Percentiles rank a stretch among this genome's conserved stretches.
These are phyloP conservation scores for Syrmaticus mikado DNA, from an alignment of 2,113 vertebrate genomes.

Conservation along the genomic window DNA sequence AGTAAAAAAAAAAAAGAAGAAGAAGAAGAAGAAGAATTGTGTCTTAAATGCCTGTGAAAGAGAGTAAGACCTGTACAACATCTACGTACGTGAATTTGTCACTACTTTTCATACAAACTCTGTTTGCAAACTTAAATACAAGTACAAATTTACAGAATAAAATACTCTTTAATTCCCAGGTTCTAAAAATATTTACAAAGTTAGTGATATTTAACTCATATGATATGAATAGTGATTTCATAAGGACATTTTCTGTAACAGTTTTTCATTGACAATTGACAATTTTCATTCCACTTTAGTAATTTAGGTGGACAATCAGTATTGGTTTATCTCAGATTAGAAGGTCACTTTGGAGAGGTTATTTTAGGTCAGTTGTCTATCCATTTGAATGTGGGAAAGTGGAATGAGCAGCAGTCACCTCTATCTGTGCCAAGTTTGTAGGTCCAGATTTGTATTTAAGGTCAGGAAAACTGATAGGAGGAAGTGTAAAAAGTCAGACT, in stretches of 20 bases:
- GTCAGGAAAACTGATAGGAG: neutral
- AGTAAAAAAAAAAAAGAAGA: neutral
- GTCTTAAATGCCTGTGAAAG: neutral
- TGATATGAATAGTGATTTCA: neutral
- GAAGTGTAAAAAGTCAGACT: neutral
- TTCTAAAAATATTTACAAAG: neutral
- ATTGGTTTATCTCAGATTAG: neutral
- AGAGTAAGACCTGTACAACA: neutral
- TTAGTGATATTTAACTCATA: neutral
- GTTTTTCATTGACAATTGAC: neutral
- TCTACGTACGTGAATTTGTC: neutral
- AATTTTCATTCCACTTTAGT: neutral
- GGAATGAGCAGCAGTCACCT: neutral
- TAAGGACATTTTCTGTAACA: neutral
- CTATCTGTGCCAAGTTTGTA: neutral
- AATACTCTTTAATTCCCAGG: neutral
- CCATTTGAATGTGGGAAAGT: neutral
- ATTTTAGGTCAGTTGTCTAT: neutral
- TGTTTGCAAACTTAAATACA: neutral
- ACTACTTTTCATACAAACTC: neutral
- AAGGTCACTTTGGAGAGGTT: neutral
- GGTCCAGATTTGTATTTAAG: neutral
- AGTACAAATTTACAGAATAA: neutral
- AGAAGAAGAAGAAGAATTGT: neutral
- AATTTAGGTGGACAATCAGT: neutral